Base-by-base conservation (phyloP, 2,113 vertebrate genomes). In the Heliornis fulica region DNA sequence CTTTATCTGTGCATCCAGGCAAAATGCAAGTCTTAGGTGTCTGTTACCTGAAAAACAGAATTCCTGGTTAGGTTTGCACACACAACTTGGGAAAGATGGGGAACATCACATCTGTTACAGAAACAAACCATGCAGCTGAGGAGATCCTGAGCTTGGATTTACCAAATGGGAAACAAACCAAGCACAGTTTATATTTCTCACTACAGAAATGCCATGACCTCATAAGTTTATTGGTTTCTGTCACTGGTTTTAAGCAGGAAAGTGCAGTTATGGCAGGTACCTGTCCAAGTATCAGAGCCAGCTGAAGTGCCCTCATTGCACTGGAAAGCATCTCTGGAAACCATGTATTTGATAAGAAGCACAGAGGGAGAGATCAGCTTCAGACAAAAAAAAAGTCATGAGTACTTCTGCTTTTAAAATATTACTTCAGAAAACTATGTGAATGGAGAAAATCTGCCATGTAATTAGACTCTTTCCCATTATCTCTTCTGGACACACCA, bases 31-130 rank as follows among this genome's bases (percentile, higher is more conserved):
- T 36, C 3, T 40, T 70, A 28, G 15, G 7, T 38, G 38, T 31
- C 5, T 3, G 10, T 31, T 40, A 56, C 22, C n/a, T 71, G 51
- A 70, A 89, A 74, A 5, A 26, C 0, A 7, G 38, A 15, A 89
- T 66, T 75, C 14, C 9, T 6, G 5, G 4, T 15, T 46, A 22
- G 11, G 18, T 79, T 89, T 89, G n/a, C n/a, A 43, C 2, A 3
- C 23, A 3, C 14, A 5, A 20, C 5, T 15, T 4, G 10, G 28
- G 8, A 48, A 82, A 15, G 7, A 57, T 4, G 16, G 1, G 15
- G 46, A 71, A 9, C 36, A 77, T 36, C 29, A 36, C 9, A 7
- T 38, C n/a, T 77, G 20, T 34, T 64, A 32, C 7, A 41, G 51
- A 46, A 40, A 41, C 3, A 9, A 80, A 17, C 15, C n/a, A 10